Evolutionary conservation across 2,113 vertebrate genomes (phyloP), one percentile per base, ranked within the genome.

Genomic region (Okapia johnstoni): DNA sequence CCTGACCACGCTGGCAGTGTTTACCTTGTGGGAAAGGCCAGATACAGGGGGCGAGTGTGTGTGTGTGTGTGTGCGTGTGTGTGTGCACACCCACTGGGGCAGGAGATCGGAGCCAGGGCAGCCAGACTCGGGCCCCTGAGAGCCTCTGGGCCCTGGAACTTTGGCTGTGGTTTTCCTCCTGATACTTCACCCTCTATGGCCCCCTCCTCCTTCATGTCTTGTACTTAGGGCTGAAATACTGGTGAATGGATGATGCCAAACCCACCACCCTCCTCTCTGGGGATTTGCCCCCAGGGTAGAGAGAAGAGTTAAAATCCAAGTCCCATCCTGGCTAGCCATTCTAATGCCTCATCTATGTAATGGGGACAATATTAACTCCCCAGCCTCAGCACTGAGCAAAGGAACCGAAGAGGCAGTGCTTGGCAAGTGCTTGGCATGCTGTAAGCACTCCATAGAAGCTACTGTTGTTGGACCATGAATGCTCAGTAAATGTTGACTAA

Each of bases 1-100:
- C 58, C 66, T 50, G 81, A 79, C 88, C 98, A 97, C 89, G 97
- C 84, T 97, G 96, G 98, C 87, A 66, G 14, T 94, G n/a, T 97
- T 94, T 79, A 66, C 84, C 77, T 57, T 9, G 21, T 0, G 25
- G 52, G 77, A 54, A 21, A 21, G 55, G 58, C 48, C 33, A 7
- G 40, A 14, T 8, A 16, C 0, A 4, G 2, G 21, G 52, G 30
- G 7, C 6, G 9, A 3, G 11, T 2, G 15, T 30, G 25, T 14
- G 50, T 28, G 1, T 88, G 17, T 23, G n/a, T 40, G 7, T 25
- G 5, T 12, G 66, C 25, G 19, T 70, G 63, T 8, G 16, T 55
- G 54, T 55, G 54, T 55, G 52, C 13, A 6, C 54, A 19, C 7
- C 11, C n/a, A 0, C 61, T 46, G 7, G 88, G 33, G 33, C 76